Evolutionary conservation across 2,113 vertebrate genomes (phyloP).

Genomic region (Tauraco erythrolophus): DNA sequence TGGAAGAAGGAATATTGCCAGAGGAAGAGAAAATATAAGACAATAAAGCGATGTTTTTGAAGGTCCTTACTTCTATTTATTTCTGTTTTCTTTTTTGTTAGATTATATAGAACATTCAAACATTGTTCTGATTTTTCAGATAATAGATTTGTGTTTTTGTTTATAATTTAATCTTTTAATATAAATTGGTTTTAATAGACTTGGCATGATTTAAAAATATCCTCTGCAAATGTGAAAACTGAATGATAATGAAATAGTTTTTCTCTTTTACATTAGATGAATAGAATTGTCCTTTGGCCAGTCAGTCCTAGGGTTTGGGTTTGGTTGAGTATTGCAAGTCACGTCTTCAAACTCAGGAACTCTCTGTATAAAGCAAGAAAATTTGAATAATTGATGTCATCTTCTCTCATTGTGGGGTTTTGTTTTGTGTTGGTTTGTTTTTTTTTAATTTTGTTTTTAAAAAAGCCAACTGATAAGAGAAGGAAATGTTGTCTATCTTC

Average conservation of each 20-base stretch:
- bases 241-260: neutral
- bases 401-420: neutral
- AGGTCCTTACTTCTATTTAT: neutral
- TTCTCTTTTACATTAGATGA: neutral
- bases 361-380: neutral
- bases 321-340: neutral
- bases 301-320: neutral
- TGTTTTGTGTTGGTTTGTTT: neutral
- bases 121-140: neutral
- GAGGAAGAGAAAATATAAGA: neutral
- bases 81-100: neutral
- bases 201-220: neutral
- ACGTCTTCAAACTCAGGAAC: neutral
- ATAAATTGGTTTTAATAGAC: neutral
- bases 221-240: neutral
- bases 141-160: neutral
- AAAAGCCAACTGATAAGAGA: neutral
- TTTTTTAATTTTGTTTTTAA: neutral
- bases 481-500: neutral
- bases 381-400: fast-evolving
- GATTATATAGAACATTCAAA: neutral
- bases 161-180: neutral
- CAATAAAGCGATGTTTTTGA: neutral
- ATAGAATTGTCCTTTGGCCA: neutral
- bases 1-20: neutral